Percentiles rank a stretch among this genome's conserved stretches.
Conservation (phyloP, 2,888 invertebrate genomes). For the Meteorus colon region DNA sequence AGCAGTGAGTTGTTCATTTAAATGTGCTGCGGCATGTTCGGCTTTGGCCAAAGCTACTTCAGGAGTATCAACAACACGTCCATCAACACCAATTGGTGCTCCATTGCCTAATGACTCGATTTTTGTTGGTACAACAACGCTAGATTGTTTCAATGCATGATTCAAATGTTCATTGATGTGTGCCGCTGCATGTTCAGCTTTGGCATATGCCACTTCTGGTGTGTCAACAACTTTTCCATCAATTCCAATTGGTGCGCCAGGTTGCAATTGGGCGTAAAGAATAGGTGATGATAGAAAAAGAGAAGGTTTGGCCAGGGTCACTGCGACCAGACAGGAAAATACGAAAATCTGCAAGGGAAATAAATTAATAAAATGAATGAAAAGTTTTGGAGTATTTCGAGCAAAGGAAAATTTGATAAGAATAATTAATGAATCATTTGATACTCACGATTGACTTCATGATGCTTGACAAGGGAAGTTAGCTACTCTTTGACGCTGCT, state of each 20-base stretch:
- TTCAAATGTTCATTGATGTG: constrained; percentile 60
- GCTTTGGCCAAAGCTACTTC: constrained; percentile 60
- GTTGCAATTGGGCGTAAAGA: constrained; percentile 46
- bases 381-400: not conserved
- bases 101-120: constrained; percentile 28
- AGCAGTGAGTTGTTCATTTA: constrained; percentile 56
- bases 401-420: not conserved
- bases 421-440: not conserved
- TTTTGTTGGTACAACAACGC: constrained; percentile 32
- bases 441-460: constrained; percentile 64
- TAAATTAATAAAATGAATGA: not conserved
- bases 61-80: constrained; percentile 59
- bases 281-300: constrained; percentile 45
- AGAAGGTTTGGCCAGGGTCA: constrained; percentile 54
- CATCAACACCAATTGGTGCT: constrained; percentile 54
- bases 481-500: constrained; percentile 61
- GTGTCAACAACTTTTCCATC: constrained; percentile 60
- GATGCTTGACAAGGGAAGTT: constrained; percentile 39
- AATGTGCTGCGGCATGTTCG: constrained; percentile 60
- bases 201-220: constrained; percentile 59
- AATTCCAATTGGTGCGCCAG: constrained; percentile 58
- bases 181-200: constrained; percentile 60
- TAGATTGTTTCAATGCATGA: constrained; percentile 40
- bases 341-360: constrained; percentile 50
- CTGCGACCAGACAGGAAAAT: constrained; percentile 56